These are phyloP conservation scores for Microctonus aethiopoides DNA, from an alignment of 2,888 invertebrate species.

Conservation along the genomic window DNA sequence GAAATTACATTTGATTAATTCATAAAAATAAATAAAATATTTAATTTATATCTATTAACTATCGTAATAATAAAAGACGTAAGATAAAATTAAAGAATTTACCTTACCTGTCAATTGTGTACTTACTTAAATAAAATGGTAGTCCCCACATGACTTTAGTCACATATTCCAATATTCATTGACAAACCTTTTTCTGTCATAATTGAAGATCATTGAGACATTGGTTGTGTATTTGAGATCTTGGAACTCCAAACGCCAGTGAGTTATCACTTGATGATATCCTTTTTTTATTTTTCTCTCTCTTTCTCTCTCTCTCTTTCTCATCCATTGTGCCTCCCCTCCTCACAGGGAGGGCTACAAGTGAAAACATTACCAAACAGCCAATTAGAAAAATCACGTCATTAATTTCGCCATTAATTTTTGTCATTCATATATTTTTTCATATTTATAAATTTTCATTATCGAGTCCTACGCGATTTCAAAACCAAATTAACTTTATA, in stretches of 20 bases:
- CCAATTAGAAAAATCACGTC: slow-evolving; percentile 60
- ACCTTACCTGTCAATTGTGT: slow-evolving; percentile 57
- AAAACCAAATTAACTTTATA: neutral
- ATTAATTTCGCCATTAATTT: slow-evolving; percentile 27
- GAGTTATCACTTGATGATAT: slow-evolving; percentile 32
- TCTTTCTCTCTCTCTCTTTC: too few relatives aligned
- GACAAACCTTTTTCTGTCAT: slow-evolving; percentile 34
- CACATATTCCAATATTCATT: slow-evolving; percentile 29
- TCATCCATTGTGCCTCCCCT: slow-evolving; percentile 60
- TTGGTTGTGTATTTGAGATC: slow-evolving; percentile 4
- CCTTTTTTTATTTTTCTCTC: neutral
- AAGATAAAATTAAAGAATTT: slow-evolving; percentile 1
- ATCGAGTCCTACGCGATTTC: neutral
- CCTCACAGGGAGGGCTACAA: slow-evolving; percentile 67
- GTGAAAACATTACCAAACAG: slow-evolving; percentile 67
- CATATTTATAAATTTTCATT: slow-evolving; percentile 1
- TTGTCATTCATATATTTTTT: slow-evolving; percentile 35
- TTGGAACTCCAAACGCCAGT: neutral
- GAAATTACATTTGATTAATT: neutral
- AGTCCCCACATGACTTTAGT: neutral
- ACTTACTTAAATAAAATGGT: slow-evolving; percentile 52
- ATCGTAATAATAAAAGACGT: too few relatives aligned
- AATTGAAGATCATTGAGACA: neutral
- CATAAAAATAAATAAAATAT: neutral
- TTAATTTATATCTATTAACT: too few relatives aligned